Conservation (phyloP, 2,113 vertebrate species). For the Micronisus gabar region DNA sequence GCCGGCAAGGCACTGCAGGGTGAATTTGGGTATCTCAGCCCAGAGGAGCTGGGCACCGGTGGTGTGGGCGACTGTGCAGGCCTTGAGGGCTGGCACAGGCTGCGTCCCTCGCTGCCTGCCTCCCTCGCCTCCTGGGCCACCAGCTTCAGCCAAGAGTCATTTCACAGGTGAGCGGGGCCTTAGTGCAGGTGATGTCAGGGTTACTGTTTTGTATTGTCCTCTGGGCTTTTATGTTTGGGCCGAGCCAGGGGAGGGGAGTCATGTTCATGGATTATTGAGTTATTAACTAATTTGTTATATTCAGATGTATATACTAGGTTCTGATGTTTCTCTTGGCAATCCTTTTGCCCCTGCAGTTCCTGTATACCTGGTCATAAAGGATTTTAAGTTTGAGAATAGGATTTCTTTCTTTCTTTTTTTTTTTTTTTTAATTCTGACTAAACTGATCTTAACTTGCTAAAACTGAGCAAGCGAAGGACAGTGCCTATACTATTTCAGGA, state of each 20-base stretch:
- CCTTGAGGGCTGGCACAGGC: not conserved
- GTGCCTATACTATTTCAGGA: not conserved
- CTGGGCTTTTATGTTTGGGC: not conserved
- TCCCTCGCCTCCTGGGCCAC: too few species aligned
- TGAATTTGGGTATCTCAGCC: too few species aligned
- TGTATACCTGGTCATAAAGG: not conserved
- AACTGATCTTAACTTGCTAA: rapidly evolving
- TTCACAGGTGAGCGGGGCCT: not conserved
- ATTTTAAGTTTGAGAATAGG: not conserved
- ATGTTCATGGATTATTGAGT: not conserved
- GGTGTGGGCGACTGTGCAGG: too few species aligned
- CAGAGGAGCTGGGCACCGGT: rapidly evolving
- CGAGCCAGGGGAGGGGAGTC: too few species aligned
- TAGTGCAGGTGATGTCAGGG: too few species aligned
- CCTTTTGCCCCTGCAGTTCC: not conserved
- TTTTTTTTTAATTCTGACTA: not conserved
- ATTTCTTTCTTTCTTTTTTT: not conserved
- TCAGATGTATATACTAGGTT: not conserved
- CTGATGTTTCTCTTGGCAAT: not conserved
- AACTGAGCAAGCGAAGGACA: not conserved
- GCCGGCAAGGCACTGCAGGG: rapidly evolving
- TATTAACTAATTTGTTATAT: not conserved
- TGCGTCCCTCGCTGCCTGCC: not conserved
- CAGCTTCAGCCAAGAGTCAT: not conserved
- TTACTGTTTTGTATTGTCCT: not conserved